Evolutionary conservation across 2,888 invertebrate genomes (phyloP).

Genomic region (Melanotus villosus): DNA sequence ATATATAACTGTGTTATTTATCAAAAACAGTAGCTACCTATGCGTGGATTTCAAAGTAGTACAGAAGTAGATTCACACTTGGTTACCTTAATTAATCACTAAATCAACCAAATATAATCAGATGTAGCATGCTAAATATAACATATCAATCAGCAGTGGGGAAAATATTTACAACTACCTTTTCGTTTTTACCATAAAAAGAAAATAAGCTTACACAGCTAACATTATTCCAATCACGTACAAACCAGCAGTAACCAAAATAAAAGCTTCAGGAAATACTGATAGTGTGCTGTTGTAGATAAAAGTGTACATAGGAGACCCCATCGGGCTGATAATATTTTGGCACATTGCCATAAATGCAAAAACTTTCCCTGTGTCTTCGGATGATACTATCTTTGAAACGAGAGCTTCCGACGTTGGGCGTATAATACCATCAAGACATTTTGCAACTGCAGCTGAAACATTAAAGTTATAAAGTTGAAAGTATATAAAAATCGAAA

Average conservation of each 20-base stretch:
- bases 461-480: neutral
- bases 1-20: no score
- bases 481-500: no score
- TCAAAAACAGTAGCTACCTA: no score
- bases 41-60: no score
- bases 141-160: no score
- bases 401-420: conserved; percentile 75
- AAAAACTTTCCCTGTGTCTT: conserved; percentile 77
- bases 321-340: conserved; percentile 74
- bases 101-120: no score
- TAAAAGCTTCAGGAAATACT: conserved; percentile 73
- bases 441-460: conserved; percentile 6
- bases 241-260: conserved; percentile 65
- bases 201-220: neutral
- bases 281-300: conserved; percentile 74
- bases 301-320: conserved; percentile 76
- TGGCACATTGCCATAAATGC: conserved; percentile 78
- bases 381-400: conserved; percentile 73
- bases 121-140: no score
- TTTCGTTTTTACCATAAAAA: neutral
- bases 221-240: neutral
- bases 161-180: neutral
- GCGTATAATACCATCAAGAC: conserved; percentile 71
- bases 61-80: no score
- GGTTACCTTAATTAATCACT: no score